Evolutionary conservation across 1,140 invertebrate genomes (phyloP).

Genomic region (Ostrea denselamellosa): DNA sequence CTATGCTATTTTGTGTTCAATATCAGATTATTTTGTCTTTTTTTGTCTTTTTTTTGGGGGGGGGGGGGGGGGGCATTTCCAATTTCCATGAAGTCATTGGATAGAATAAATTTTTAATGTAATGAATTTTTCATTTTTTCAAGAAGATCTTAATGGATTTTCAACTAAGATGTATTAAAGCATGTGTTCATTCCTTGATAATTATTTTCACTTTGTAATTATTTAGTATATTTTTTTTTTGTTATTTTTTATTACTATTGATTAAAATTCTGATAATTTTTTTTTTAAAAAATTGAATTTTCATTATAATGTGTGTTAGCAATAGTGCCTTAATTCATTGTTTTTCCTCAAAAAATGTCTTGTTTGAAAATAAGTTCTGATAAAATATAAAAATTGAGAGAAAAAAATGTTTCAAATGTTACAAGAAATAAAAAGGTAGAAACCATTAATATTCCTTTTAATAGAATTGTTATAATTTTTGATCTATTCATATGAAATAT

Average conservation of each 20-base stretch:
- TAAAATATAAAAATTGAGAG: not conserved
- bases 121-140: not conserved
- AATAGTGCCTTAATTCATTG: conserved; percentile 9
- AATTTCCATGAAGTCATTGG: not conserved
- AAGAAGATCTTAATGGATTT: not conserved
- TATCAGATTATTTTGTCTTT: no score
- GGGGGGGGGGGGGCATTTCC: no score
- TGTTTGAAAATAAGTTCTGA: not conserved
- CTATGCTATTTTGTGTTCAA: conserved; percentile 1
- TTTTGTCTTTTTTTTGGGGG: not conserved
- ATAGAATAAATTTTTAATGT: not conserved
- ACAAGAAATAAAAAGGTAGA: not conserved
- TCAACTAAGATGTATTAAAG: not conserved
- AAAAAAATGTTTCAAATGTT: not conserved
- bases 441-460: not conserved
- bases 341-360: not conserved
- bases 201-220: not conserved
- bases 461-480: no score
- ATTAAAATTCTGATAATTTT: not conserved
- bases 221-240: not conserved
- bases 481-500: no score
- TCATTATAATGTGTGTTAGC: not conserved
- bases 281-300: not conserved
- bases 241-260: not conserved
- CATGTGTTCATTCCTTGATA: not conserved